Evolutionary conservation across 2,888 invertebrate species (phyloP), one percentile per base, ranked within the genome.

Genomic region (Melinaea marsaeus): DNA sequence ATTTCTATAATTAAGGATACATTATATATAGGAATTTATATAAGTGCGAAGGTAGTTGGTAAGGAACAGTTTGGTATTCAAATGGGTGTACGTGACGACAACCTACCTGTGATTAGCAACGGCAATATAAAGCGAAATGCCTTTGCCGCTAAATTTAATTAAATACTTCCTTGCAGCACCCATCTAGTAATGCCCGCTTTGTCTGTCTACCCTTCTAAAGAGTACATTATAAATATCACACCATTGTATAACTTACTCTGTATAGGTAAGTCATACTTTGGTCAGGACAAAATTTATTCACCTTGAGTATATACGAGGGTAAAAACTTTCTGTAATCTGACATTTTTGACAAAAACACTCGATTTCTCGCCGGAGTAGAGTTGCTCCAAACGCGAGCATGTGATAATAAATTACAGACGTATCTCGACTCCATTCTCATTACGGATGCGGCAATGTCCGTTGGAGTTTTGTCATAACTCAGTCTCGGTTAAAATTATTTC

Each of bases 391-490:
- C 75, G 76, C 75, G 79, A 84, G 80, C 80, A 82, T 84, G 85
- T 85, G 82, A 85, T 84, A 85, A 88, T 89, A 90, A 89, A 89
- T 87, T 82, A 86, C 79, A 71, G 81, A 82, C 85, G 83, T 88
- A 89, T 89, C 88, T 88, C 85, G 86, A 86, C 86, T 84, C 85
- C 82, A 85, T 88, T 88, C 87, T 89, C 88, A 89, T 88, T 90
- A 88, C 86, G 89, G 88, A 88, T 90, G 88, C 88, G 86, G 88
- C 89, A 85, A 86, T 89, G 88, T 89, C 90, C 89, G 88, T 78
- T 79, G 80, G 90, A 90, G 90, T 90, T 90, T 90, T 88, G 89
- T 90, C 89, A 90, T 90, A 90, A 90, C 88, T 90, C 89, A 90
- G 88, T 85, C 89, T 86, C 87, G 87, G 88, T 87, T 87, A 84